These are phyloP conservation scores for Cerceris ruficornis DNA, from an alignment of 2,888 invertebrate species.

Conservation along the genomic window DNA sequence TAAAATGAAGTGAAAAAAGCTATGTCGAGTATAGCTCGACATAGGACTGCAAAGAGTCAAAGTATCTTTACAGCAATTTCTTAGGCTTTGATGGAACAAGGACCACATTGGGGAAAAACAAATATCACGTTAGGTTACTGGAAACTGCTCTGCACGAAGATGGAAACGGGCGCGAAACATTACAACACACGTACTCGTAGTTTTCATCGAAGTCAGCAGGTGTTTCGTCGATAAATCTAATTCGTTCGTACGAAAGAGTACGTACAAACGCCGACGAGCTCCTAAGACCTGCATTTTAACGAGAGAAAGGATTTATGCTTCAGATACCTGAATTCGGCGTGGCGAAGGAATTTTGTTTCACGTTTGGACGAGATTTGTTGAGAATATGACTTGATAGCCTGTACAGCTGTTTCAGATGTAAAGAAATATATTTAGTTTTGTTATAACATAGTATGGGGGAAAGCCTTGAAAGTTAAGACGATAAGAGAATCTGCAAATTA, in stretches of 20 bases:
- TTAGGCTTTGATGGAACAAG: conserved; percentile 2
- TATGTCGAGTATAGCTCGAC: too few species aligned
- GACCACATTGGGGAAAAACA: conserved; percentile 25
- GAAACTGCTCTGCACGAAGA: conserved; percentile 16
- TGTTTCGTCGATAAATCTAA: conserved; percentile 54
- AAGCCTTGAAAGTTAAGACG: too few species aligned
- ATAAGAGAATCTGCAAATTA: too few species aligned
- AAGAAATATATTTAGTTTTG: too few species aligned
- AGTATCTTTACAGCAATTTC: conserved; percentile 2
- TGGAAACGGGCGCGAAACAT: conserved; percentile 27
- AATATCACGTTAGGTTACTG: conserved; percentile 30
- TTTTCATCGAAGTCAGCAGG: conserved; percentile 29
- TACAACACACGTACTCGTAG: conserved; percentile 29
- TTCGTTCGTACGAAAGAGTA: conserved; percentile 41
- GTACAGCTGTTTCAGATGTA: too few species aligned
- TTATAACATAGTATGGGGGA: too few species aligned
- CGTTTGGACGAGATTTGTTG: too few species aligned
- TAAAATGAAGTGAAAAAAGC: too few species aligned
- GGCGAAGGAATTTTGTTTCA: background rate
- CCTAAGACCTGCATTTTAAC: conserved; percentile 44
- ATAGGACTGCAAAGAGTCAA: too few species aligned
- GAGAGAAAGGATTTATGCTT: conserved; percentile 32
- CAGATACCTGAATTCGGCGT: background rate
- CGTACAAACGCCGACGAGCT: conserved; percentile 20
- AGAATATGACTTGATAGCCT: too few species aligned